Conservation (phyloP, 2,888 invertebrate species). For the Allophyes oxyacanthae region DNA sequence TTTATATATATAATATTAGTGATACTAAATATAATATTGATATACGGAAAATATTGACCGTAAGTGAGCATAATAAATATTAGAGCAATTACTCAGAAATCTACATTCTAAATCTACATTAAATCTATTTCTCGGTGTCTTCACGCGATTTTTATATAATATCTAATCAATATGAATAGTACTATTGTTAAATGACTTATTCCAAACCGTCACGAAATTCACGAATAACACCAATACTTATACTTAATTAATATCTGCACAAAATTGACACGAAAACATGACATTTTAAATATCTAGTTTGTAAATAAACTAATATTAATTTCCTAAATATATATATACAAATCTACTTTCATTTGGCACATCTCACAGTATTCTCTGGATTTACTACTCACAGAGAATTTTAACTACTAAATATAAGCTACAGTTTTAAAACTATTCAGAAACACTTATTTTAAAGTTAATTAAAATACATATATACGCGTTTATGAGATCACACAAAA, state of each 20-base stretch:
- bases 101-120: no score
- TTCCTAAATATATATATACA: slow-evolving; percentile 41
- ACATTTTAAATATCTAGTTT: slow-evolving; percentile 24
- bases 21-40: slow-evolving; percentile 10
- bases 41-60: slow-evolving; percentile 19
- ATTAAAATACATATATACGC: not conserved
- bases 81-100: slow-evolving; percentile 5
- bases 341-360: slow-evolving; percentile 50
- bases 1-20: not conserved
- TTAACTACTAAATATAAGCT: slow-evolving; percentile 16
- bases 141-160: no score
- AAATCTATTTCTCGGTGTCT: no score
- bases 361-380: slow-evolving; percentile 43
- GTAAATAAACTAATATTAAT: slow-evolving; percentile 33
- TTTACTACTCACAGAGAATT: slow-evolving; percentile 41
- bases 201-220: slow-evolving; percentile 1
- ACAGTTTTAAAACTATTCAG: slow-evolving; percentile 14
- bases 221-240: slow-evolving; percentile 11
- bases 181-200: slow-evolving; percentile 8
- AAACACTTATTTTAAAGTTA: not conserved
- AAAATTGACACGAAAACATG: slow-evolving; percentile 26
- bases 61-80: slow-evolving; percentile 25
- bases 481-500: no score
- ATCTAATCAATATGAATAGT: slow-evolving; percentile 1
- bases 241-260: not conserved